These are phyloP conservation scores for Otus sunia DNA, from an alignment of 2,113 vertebrate species.

Conservation along the genomic window DNA sequence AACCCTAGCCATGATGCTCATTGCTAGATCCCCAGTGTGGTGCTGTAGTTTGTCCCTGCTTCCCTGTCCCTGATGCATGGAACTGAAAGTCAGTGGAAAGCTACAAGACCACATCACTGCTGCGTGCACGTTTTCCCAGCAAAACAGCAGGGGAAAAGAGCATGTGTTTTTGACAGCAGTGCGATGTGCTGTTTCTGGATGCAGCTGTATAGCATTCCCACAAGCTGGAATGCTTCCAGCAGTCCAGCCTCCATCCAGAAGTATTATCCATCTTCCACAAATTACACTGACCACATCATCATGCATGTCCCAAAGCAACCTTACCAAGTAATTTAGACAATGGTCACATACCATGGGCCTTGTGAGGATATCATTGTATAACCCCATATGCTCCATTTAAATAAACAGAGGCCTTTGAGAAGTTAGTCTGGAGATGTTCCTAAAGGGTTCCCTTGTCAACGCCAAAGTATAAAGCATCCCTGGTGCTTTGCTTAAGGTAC, in stretches of 20 bases:
- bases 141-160: not conserved
- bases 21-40: not conserved
- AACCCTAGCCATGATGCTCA: not conserved
- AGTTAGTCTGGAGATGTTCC: not conserved
- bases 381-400: not conserved
- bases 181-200: not conserved
- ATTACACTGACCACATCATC: not conserved
- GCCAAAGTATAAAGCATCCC: not conserved
- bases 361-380: not conserved
- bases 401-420: not conserved
- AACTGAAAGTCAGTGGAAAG: not conserved
- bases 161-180: not conserved
- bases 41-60: not conserved
- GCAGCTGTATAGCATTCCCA: not conserved
- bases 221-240: not conserved
- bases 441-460: not conserved
- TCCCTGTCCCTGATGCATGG: not conserved
- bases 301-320: not conserved
- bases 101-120: not conserved
- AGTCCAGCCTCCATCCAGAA: not conserved
- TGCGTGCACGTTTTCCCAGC: not conserved
- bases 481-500: not conserved
- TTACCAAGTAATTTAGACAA: not conserved
- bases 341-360: not conserved
- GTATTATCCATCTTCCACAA: not conserved